Conservation (phyloP, 2,113 vertebrate genomes). For the Pseudorhombus dupliciocellatus region DNA sequence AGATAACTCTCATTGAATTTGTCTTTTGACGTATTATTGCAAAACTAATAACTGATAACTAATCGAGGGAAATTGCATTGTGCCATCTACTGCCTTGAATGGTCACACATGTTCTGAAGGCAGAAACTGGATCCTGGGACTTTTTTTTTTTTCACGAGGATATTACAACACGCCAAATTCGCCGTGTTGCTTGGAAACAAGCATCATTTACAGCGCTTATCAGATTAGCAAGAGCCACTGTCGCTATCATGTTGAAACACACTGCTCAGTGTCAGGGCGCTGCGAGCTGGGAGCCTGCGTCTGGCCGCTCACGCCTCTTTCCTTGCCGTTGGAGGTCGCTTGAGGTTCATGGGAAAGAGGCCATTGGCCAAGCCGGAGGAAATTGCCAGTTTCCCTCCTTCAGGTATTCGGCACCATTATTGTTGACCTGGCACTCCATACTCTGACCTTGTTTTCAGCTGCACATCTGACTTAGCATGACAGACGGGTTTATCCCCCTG, state of each 20-base stretch:
- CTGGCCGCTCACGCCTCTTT: slow-evolving; percentile 59
- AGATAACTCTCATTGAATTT: not conserved
- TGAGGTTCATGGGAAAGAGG: slow-evolving; percentile 93
- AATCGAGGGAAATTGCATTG: slow-evolving; percentile 4
- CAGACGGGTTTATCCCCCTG: slow-evolving; percentile 41
- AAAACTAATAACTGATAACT: not conserved
- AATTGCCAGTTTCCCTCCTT: slow-evolving; percentile 88
- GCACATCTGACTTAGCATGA: slow-evolving; percentile 55
- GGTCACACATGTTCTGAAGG: not conserved
- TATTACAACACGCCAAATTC: slow-evolving; percentile 26
- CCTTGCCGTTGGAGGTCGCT: slow-evolving; percentile 82
- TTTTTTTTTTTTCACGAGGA: not conserved
- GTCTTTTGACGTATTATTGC: not conserved
- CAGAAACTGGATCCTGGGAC: slow-evolving; percentile 33
- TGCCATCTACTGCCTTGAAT: slow-evolving; percentile 12
- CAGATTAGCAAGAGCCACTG: slow-evolving; percentile 7
- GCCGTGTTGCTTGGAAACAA: slow-evolving; percentile 68
- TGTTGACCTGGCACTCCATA: slow-evolving; percentile 84
- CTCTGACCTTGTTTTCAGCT: slow-evolving; percentile 75
- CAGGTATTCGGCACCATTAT: slow-evolving; percentile 76
- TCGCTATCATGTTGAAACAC: slow-evolving; percentile 27
- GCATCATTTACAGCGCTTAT: slow-evolving; percentile 41
- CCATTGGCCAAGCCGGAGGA: slow-evolving; percentile 88
- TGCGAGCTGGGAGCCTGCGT: not conserved
- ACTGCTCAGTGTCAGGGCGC: slow-evolving; percentile 15